Evolutionary conservation across 2,888 invertebrate species (phyloP).

Genomic region (Hipparchia semele): DNA sequence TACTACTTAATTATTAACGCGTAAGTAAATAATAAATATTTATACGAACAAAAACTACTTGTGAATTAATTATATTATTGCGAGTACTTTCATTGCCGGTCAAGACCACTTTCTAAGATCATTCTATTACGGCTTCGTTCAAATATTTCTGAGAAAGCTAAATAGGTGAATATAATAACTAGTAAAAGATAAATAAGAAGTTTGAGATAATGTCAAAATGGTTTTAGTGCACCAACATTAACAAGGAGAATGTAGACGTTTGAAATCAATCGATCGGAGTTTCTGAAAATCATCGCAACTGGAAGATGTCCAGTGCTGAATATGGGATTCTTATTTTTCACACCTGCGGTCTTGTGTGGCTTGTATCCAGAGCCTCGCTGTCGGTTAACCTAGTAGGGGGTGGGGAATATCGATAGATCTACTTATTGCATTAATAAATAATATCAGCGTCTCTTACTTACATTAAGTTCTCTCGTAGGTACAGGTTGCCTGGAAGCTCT

Average conservation of each 20-base stretch:
- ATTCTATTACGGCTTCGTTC: constrained; percentile 31
- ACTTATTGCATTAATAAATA: no score
- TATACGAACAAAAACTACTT: background rate
- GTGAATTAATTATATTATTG: constrained; percentile 8
- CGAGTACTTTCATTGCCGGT: constrained; percentile 32
- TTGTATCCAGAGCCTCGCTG: no score
- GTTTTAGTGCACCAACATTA: background rate
- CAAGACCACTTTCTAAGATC: constrained; percentile 37
- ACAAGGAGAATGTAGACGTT: background rate
- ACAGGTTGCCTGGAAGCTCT: no score
- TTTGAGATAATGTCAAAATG: constrained; percentile 11
- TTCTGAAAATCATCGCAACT: background rate
- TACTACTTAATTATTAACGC: no score
- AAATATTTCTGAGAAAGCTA: constrained; percentile 25
- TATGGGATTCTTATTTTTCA: no score
- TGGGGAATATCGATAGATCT: no score
- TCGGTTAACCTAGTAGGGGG: no score
- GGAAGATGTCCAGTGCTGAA: no score
- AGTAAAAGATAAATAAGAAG: constrained; percentile 1
- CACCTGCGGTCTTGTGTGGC: no score
- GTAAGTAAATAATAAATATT: no score
- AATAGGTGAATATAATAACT: constrained; percentile 9
- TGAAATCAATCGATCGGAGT: background rate
- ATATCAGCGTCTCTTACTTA: no score
- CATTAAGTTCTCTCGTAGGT: no score